Evolutionary conservation across 1,140 invertebrate species (phyloP).

Genomic region (Steinernema feltiae): DNA sequence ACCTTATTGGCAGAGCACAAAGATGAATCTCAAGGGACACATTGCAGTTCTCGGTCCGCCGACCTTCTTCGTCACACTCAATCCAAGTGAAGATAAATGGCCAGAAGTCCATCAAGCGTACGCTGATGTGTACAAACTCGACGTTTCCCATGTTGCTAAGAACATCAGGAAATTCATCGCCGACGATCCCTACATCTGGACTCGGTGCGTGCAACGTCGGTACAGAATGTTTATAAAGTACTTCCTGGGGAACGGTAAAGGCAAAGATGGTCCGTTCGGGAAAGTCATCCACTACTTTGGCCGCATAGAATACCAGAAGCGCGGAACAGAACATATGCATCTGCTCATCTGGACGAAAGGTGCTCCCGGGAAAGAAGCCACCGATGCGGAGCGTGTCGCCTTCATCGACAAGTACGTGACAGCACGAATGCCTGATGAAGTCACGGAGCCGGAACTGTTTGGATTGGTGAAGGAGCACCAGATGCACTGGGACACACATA

Average conservation of each 20-base stretch:
- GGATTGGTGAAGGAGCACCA: background rate
- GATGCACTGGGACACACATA: background rate
- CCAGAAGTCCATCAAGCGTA: background rate
- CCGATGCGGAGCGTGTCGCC: constrained; percentile 30
- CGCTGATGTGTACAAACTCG: background rate
- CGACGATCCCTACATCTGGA: background rate
- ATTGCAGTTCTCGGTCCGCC: background rate
- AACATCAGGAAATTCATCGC: constrained; percentile 1
- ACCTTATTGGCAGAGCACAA: background rate
- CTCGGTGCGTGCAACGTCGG: background rate
- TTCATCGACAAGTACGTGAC: background rate
- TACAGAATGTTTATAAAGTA: constrained; percentile 16
- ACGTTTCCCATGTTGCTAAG: background rate
- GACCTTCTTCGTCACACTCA: constrained; percentile 20
- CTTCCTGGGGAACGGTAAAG: constrained; percentile 14
- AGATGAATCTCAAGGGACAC: background rate
- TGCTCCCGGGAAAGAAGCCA: constrained; percentile 53
- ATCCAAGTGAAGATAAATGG: constrained; percentile 3
- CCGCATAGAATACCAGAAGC: constrained; percentile 60
- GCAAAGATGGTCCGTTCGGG: constrained; percentile 12
- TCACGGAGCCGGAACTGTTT: background rate
- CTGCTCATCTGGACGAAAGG: constrained; percentile 59
- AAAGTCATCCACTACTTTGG: constrained; percentile 45
- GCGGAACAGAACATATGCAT: constrained; percentile 60
- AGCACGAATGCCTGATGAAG: background rate